phyloP scores from a whole-genome alignment of 2,888 invertebrate species.

The Conomelus anceps region DNA sequence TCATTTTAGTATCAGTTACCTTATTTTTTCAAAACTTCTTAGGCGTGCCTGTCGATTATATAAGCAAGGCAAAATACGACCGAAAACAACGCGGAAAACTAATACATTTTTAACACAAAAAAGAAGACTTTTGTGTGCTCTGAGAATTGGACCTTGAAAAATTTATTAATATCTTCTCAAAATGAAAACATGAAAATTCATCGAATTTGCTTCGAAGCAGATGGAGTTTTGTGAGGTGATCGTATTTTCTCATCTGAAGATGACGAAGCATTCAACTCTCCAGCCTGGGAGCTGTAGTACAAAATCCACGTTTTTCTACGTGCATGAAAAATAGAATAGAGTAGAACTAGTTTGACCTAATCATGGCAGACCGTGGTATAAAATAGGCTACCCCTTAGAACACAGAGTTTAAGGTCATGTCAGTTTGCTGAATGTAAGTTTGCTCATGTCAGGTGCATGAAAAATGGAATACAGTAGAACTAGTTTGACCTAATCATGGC shows the following conservation, averaged over 20 bases:
- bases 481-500: not conserved
- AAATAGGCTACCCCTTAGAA: not conserved
- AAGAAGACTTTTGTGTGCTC: not conserved
- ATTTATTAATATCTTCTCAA: not conserved
- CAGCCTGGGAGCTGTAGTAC: not conserved
- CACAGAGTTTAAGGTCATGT: not conserved
- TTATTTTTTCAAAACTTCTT: too few species aligned
- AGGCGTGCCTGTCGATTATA: too few species aligned
- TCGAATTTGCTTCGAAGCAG: not conserved
- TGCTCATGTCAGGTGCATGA: too few species aligned
- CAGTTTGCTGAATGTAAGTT: too few species aligned
- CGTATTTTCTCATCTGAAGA: not conserved
- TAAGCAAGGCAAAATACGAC: too few species aligned
- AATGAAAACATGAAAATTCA: not conserved
- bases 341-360: not conserved
- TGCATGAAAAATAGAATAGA: not conserved
- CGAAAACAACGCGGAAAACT: not conserved
- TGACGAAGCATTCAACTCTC: not conserved
- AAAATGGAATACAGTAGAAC: not conserved
- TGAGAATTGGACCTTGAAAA: not conserved
- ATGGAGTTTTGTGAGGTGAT: not conserved
- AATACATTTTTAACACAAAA: not conserved
- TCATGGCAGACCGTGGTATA: not conserved
- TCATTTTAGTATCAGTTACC: too few species aligned
- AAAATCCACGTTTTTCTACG: not conserved